A percentile compares a stretch with the other conserved stretches of the same genome.
These are phyloP conservation scores for Paedocypris micromegethes DNA, from an alignment of 2,797 vertebrate species.

Conservation along the genomic window DNA sequence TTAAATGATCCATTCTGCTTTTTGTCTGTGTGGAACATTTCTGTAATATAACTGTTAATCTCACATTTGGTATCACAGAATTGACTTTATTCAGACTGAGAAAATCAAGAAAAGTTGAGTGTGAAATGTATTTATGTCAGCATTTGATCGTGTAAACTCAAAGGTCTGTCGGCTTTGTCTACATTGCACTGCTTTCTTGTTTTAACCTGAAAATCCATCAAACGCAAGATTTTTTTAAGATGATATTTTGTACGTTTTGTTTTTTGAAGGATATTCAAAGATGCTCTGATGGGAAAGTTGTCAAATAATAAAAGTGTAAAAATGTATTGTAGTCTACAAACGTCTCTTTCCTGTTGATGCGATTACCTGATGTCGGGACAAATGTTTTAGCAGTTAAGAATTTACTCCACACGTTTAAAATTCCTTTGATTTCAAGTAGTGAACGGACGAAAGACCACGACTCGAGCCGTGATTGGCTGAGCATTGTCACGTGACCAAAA, in stretches of 20 bases:
- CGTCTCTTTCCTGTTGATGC: not conserved
- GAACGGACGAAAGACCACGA: too few relatives aligned
- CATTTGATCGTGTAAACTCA: too few relatives aligned
- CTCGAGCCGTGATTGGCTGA: too few relatives aligned
- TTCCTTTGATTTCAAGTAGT: not conserved
- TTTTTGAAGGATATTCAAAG: constrained; percentile 49
- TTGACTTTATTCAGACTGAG: too few relatives aligned
- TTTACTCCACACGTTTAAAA: too few relatives aligned
- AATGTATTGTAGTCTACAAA: constrained; percentile 35
- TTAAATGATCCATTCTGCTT: too few relatives aligned
- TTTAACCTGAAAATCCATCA: constrained; percentile 10
- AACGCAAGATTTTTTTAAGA: constrained; percentile 35
- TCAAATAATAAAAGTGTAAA: constrained; percentile 60
- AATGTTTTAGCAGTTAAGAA: not conserved
- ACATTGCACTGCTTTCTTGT: constrained; percentile 42
- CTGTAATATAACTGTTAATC: too few relatives aligned
- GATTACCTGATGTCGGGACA: not conserved
- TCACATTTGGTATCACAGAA: too few relatives aligned
- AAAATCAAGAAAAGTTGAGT: too few relatives aligned
- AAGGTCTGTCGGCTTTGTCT: not conserved
- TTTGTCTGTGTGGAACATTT: too few relatives aligned
- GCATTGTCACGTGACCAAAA: too few relatives aligned
- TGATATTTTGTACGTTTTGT: constrained; percentile 67
- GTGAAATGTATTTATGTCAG: too few relatives aligned
- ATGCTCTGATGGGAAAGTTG: constrained; percentile 44